Percentiles rank a stretch among this genome's conserved stretches.
These are phyloP conservation scores for Lycorma delicatula DNA, from an alignment of 1,140 invertebrate species.

Conservation along the genomic window DNA sequence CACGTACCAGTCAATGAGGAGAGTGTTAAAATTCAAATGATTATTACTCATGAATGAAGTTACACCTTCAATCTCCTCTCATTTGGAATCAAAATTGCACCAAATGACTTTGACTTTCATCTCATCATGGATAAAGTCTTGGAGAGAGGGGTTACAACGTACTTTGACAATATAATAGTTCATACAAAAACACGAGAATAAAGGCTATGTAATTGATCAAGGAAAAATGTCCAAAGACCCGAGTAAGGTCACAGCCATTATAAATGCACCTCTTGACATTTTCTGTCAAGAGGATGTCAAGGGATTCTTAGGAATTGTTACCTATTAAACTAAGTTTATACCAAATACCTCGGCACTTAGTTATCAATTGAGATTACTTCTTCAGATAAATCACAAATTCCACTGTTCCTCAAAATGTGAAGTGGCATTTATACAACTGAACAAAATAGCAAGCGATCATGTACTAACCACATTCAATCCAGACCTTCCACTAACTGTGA, in stretches of 20 bases:
- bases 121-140: conserved; percentile 39
- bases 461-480: conserved; percentile 36
- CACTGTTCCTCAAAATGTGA: conserved; percentile 23
- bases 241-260: conserved; percentile 36
- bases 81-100: conserved; percentile 42
- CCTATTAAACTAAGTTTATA: conserved; percentile 41
- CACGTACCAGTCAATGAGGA: conserved; percentile 29
- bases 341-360: conserved; percentile 33
- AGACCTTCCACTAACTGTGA: conserved; percentile 33
- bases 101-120: conserved; percentile 46
- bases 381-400: conserved; percentile 23
- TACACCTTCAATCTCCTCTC: conserved; percentile 37
- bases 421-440: conserved; percentile 30
- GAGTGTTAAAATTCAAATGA: conserved; percentile 33
- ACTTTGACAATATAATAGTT: too few species aligned
- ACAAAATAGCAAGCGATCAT: conserved; percentile 26
- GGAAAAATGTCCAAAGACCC: too few species aligned
- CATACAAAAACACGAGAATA: conserved; percentile 31
- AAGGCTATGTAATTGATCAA: conserved; percentile 38
- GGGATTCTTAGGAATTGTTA: conserved; percentile 40
- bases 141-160: conserved; percentile 25
- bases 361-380: conserved; percentile 31
- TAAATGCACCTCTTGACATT: conserved; percentile 31
- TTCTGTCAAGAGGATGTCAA: conserved; percentile 34
- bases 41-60: conserved; percentile 32